Evolutionary conservation across 2,888 invertebrate species (phyloP), one percentile per base, ranked within the genome.

Genomic region (Hipparchia semele): DNA sequence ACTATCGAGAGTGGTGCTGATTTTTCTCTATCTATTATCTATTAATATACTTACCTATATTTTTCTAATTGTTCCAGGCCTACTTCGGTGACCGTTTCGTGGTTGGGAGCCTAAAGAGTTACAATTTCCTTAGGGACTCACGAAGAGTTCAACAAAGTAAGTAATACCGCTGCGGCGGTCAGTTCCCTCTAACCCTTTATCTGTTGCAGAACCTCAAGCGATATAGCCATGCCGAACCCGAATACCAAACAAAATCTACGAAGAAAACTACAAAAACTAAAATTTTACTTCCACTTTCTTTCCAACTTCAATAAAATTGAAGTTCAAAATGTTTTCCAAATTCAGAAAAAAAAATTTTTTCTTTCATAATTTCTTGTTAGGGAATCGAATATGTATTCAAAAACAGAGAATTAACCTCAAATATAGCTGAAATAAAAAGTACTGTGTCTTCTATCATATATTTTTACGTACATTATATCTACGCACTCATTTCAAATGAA

Each of bases 131-230:
- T 89, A 87, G 90, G 92, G 87, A 86, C 92, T 92, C 92, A 85
- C 85, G 90, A 90, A 87, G 94, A 93, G 92, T 92, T 92, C 90
- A 88, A 92, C 82, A 76, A 93, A 91, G 94, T 94, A 88, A 94
- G 94, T 94, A 87, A 84, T 82, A 70, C 81, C 80, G 80, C 80
- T 79, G 23, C 72, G 76, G 80, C 80, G 81, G 80, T 79, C 68
- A 23, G 79, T 79, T 80, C 77, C 77, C 68, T 76, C 78, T 79
- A 80, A 80, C 69, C n/a, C 58, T 61, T 78, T 84, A 80, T 90
- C 78, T 90, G 89, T 92, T 90, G 72, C 93, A 91, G 90, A 79
- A 79, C 67, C 49, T 68, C 71, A 79, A 80, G 78, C 9, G 73
- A 68, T 61, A 78, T 73, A 70, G 60, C 58, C 10, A 53, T 51